phyloP scores from a whole-genome alignment of 1,140 invertebrate species.

The Bemisia tabaci region DNA sequence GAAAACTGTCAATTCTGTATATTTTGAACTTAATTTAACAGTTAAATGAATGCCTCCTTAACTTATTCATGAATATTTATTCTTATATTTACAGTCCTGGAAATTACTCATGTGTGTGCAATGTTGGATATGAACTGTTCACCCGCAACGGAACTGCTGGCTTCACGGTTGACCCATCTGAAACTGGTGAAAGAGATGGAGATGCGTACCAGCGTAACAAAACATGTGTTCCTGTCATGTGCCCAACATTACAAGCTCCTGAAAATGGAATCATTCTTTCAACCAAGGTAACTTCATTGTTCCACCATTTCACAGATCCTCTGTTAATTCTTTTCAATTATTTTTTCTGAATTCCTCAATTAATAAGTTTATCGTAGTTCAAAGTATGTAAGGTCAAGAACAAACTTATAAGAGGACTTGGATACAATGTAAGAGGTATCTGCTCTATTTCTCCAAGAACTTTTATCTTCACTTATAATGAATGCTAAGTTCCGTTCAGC shows the following conservation, averaged over 20 bases:
- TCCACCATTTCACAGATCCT: not conserved
- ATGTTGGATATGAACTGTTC: constrained; percentile 85
- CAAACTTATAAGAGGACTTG: too few species aligned
- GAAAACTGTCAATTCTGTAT: too few species aligned
- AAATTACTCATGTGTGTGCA: constrained; percentile 74
- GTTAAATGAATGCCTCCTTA: too few species aligned
- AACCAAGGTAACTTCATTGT: constrained; percentile 40
- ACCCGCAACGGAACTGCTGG: constrained; percentile 80
- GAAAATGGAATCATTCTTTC: constrained; percentile 81
- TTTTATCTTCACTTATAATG: too few species aligned
- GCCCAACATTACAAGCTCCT: constrained; percentile 59
- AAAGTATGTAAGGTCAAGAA: too few species aligned
- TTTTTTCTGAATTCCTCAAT: not conserved
- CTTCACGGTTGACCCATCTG: constrained; percentile 63
- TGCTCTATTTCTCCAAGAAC: too few species aligned
- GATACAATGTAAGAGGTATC: too few species aligned
- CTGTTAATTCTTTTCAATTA: too few species aligned
- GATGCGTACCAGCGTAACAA: constrained; percentile 86
- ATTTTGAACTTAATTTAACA: too few species aligned
- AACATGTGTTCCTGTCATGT: constrained; percentile 88
- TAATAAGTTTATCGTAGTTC: too few species aligned
- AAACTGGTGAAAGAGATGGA: constrained; percentile 73
- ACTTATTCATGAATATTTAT: too few species aligned
- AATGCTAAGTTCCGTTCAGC: too few species aligned
- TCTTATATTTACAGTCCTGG: constrained; percentile 45